Conservation (phyloP, 2,113 vertebrate genomes). For the Uropsilus gracilis region DNA sequence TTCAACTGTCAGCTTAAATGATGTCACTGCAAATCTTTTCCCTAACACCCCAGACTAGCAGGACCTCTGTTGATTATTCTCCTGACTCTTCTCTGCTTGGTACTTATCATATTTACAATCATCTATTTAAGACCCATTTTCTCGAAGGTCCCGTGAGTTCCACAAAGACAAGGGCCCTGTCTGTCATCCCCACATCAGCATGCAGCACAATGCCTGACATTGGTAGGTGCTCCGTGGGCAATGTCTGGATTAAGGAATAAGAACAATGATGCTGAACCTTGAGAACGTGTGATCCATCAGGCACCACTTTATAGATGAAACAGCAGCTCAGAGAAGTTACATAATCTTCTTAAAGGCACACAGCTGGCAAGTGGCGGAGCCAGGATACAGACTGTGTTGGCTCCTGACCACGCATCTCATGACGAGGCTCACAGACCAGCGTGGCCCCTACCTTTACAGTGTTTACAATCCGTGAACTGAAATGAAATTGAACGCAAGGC, state of each 20-base stretch:
- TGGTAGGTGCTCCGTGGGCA: neutral
- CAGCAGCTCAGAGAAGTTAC: neutral
- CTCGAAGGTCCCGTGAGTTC: neutral
- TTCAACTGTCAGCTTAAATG: conserved; percentile 26
- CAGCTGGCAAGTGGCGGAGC: neutral
- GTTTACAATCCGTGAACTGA: neutral
- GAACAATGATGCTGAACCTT: neutral
- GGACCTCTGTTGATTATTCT: neutral
- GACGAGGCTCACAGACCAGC: neutral
- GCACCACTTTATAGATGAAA: conserved; percentile 9
- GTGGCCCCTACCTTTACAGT: neutral
- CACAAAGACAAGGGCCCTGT: neutral
- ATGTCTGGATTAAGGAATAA: neutral
- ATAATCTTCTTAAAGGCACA: neutral
- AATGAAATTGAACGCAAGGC: neutral
- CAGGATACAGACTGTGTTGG: neutral
- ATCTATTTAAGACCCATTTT: neutral
- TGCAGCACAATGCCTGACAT: neutral
- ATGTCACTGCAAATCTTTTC: neutral
- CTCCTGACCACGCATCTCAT: neutral
- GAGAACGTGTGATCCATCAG: neutral
- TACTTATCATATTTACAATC: neutral
- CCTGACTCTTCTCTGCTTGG: neutral
- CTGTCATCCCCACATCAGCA: neutral
- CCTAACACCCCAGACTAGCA: neutral